Percentiles rank a stretch among this genome's conserved stretches.
phyloP scores from a whole-genome alignment of 1,140 invertebrate genomes.

The Telenomus remus region DNA sequence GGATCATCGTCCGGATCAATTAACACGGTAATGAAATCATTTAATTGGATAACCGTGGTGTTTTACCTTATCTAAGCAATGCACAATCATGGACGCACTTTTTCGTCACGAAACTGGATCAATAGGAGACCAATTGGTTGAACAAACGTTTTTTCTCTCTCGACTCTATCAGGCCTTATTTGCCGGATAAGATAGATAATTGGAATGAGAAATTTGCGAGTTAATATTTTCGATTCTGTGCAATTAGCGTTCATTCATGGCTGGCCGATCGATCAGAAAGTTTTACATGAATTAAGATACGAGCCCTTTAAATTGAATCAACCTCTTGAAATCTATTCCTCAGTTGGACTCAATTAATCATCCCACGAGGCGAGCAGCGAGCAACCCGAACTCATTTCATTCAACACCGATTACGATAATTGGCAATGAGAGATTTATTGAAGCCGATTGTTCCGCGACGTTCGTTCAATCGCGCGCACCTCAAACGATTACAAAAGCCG shows the following conservation, averaged over 20 bases:
- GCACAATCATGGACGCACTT: conserved; percentile 14
- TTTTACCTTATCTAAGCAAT: neutral
- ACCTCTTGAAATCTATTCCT: conserved; percentile 7
- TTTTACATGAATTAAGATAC: conserved; percentile 27
- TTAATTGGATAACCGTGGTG: conserved; percentile 36
- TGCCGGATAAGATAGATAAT: neutral
- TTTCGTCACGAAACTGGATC: conserved; percentile 34
- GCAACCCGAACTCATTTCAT: neutral
- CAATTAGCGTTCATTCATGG: conserved; percentile 37
- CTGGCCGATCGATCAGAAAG: conserved; percentile 9
- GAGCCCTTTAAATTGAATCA: conserved; percentile 17
- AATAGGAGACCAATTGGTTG: conserved; percentile 36
- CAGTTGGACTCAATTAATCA: conserved; percentile 16
- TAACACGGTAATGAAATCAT: conserved; percentile 42
- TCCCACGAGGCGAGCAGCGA: too few relatives aligned
- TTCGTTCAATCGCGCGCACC: neutral
- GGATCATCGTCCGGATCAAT: conserved; percentile 36
- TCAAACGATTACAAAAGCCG: neutral
- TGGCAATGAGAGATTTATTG: conserved; percentile 6
- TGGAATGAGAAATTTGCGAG: conserved; percentile 20
- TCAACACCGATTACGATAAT: conserved; percentile 5
- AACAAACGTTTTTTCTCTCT: conserved; percentile 4
- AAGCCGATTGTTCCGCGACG: neutral
- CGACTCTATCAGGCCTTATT: conserved; percentile 10
- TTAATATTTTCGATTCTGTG: conserved; percentile 33